Evolutionary conservation across 2,888 invertebrate genomes (phyloP).

Genomic region (Metallyticus violacea): DNA sequence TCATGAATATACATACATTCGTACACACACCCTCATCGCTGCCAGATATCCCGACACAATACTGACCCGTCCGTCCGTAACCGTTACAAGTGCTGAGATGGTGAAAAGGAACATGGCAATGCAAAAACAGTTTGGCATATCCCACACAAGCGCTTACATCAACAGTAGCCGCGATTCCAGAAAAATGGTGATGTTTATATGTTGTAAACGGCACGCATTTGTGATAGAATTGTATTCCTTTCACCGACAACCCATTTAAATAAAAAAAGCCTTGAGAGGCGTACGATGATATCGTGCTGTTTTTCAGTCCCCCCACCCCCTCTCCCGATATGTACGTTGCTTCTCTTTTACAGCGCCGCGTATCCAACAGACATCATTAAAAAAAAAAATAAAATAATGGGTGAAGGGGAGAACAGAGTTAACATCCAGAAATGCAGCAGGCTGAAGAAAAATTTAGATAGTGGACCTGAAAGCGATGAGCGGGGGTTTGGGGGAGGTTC

Average conservation of each 20-base stretch:
- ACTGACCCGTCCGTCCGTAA: not conserved
- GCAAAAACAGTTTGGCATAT: no score
- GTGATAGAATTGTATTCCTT: not conserved
- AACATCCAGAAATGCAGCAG: not conserved
- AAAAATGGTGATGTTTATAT: not conserved
- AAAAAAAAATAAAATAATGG: not conserved
- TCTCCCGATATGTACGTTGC: not conserved
- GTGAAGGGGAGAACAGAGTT: not conserved
- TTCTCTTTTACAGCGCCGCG: not conserved
- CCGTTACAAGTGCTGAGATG: not conserved
- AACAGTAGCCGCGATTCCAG: not conserved
- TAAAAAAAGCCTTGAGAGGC: not conserved
- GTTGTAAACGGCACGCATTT: not conserved
- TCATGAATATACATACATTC: constrained; percentile 12
- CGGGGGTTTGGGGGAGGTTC: no score
- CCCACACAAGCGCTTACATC: not conserved
- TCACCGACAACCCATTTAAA: not conserved
- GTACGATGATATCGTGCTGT: not conserved
- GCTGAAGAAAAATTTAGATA: not conserved
- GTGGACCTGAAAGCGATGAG: not conserved
- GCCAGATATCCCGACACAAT: not conserved
- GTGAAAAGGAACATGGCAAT: not conserved
- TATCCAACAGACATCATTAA: not conserved
- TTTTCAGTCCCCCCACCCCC: not conserved
- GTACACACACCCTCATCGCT: not conserved